These are phyloP conservation scores for Zosterops lateralis DNA, from an alignment of 2,113 vertebrate genomes.

Conservation along the genomic window DNA sequence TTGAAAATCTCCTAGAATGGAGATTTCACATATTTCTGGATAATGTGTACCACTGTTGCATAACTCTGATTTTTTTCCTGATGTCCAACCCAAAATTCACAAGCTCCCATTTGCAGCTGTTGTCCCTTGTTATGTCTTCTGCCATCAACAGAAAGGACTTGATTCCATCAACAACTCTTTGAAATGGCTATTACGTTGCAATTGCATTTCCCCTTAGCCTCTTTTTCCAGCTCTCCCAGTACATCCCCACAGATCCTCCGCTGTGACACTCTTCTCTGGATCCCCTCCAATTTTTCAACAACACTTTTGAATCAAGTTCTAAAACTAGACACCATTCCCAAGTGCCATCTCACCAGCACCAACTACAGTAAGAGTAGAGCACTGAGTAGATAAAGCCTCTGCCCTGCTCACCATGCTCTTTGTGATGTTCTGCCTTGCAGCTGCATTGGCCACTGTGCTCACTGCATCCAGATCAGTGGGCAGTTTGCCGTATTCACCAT, in stretches of 20 bases:
- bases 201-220: background rate
- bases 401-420: background rate
- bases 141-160: background rate
- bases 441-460: slow-evolving; percentile 80
- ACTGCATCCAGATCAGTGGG: slow-evolving; percentile 39
- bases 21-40: background rate
- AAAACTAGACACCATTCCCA: background rate
- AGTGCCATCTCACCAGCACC: background rate
- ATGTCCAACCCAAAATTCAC: background rate
- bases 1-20: background rate
- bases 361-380: background rate
- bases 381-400: background rate
- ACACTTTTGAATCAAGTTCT: background rate
- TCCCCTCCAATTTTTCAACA: background rate
- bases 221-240: background rate
- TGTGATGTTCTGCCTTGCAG: slow-evolving; percentile 75
- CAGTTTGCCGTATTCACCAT: background rate
- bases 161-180: background rate
- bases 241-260: background rate
- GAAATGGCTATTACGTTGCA: background rate
- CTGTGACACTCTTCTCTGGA: background rate
- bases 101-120: background rate
- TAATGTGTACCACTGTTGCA: background rate
- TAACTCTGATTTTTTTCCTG: background rate
- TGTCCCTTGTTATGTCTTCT: background rate